Base-by-base conservation (phyloP, 2,797 vertebrate genomes). In the Muraenolepis orangiensis region DNA sequence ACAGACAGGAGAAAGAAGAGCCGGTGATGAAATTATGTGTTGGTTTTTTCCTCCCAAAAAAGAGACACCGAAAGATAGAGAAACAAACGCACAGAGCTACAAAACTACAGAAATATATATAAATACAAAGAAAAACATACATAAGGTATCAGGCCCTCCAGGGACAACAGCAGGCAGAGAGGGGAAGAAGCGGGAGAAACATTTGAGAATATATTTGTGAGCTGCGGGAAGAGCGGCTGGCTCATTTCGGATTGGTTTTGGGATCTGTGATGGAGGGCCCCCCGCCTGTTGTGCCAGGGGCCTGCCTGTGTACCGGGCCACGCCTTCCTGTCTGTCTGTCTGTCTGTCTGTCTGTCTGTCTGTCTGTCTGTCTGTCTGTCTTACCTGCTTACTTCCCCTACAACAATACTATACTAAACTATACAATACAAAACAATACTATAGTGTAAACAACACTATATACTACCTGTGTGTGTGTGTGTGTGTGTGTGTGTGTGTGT, bases 241-340 rank as follows among this genome's bases (percentile, higher is more conserved):
- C 89, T 92, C 82, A 83, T 91, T 91, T 88, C 73, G 85, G 80
- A 85, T 91, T 91, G 85, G 79, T 76, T 77, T 86, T 85, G 75
- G 73, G 73, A 88, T 90, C 86, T 86, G 84, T 91, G 88, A 90
- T 90, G 85, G 86, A 90, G 80, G 67, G 57, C 75, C n/a, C n/a
- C n/a, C n/a, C n/a, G n/a, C n/a, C n/a, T n/a, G n/a, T n/a, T n/a
- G n/a, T n/a, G n/a, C n/a, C n/a, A n/a, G n/a, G n/a, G n/a, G 79
- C 70, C 69, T 81, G 82, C 76, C 85, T 85, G 76, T 77, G 81
- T 75, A 85, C 81, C 23, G 66, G 77, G 81, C 76, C 13, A 70
- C n/a, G n/a, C n/a, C n/a, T n/a, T n/a, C n/a, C 13, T 46, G 42
- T 46, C 4, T 46, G 14, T 46, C 4, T 46, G 16, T 46, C 4